A percentile compares a stretch with the other conserved stretches of the same genome.
Evolutionary conservation across 2,797 vertebrate genomes (phyloP).

Genomic region (Periophthalmus magnuspinnatus): DNA sequence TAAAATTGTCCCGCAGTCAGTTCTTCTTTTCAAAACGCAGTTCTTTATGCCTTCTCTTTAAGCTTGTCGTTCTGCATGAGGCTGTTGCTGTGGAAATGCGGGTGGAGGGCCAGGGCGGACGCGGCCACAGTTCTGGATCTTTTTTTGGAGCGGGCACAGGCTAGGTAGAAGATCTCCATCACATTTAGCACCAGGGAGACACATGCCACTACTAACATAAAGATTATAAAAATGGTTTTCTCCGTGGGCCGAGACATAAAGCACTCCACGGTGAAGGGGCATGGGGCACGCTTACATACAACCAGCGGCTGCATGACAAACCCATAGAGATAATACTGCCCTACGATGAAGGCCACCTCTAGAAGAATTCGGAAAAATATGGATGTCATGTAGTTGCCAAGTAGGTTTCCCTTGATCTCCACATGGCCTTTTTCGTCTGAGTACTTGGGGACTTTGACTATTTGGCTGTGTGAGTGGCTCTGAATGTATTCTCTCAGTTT

Average conservation of each 20-base stretch:
- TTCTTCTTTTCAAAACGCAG: rapidly evolving
- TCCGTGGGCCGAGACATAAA: conserved; percentile 95
- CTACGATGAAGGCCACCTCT: conserved; percentile 89
- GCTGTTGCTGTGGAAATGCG: conserved; percentile 10
- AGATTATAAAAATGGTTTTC: conserved; percentile 96
- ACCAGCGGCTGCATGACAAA: conserved; percentile 85
- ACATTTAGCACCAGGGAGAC: conserved; percentile 89
- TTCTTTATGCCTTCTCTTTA: conserved; percentile 23
- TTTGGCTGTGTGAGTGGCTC: conserved; percentile 29
- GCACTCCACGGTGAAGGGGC: conserved; percentile 93
- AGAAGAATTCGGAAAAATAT: conserved; percentile 90
- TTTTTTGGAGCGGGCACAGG: conserved; percentile 71
- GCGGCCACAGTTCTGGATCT: conserved; percentile 11
- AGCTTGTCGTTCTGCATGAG: conserved; percentile 38
- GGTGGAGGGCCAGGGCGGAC: conserved; percentile 28
- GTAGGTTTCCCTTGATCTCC: conserved; percentile 80
- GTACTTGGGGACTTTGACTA: conserved; percentile 67
- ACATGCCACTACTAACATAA: conserved; percentile 90
- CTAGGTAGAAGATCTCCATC: conserved; percentile 89
- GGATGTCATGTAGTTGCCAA: conserved; percentile 89
- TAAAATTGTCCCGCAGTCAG: neutral
- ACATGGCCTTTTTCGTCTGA: conserved; percentile 82
- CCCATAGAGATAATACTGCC: conserved; percentile 93
- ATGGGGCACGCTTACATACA: conserved; percentile 84
- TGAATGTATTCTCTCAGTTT: conserved; percentile 82